These are phyloP conservation scores for Zenarchopterus dispar DNA, from an alignment of 2,797 vertebrate genomes.

Conservation along the genomic window DNA sequence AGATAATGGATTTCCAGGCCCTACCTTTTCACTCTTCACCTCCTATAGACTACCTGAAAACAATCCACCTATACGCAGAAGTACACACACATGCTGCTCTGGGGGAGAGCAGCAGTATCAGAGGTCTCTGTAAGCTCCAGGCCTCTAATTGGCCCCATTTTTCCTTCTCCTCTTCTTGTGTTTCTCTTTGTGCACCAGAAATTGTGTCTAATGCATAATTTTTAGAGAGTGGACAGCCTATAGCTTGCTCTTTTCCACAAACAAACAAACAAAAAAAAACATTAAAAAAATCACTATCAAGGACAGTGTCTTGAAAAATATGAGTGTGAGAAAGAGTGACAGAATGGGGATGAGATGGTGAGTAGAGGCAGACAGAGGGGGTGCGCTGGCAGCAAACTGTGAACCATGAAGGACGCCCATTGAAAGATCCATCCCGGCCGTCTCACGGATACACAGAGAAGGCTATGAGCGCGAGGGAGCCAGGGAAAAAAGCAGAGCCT, in stretches of 20 bases:
- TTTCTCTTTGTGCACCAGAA: slow-evolving; percentile 58
- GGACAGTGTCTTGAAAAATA: slow-evolving; percentile 42
- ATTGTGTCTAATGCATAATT: slow-evolving; percentile 58
- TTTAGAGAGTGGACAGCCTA: slow-evolving; percentile 56
- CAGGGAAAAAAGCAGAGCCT: slow-evolving; percentile 51
- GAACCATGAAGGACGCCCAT: slow-evolving; percentile 70
- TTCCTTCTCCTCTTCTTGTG: slow-evolving; percentile 65
- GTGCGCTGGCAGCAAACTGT: slow-evolving; percentile 52
- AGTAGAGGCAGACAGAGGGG: slow-evolving; percentile 52
- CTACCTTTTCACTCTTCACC: slow-evolving; percentile 51
- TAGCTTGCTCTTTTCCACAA: slow-evolving; percentile 56
- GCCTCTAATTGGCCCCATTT: slow-evolving; percentile 78
- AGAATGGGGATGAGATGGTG: slow-evolving; percentile 68
- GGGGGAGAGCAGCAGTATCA: slow-evolving; percentile 54
- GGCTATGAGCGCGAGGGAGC: slow-evolving; percentile 33
- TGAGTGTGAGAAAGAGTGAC: slow-evolving; percentile 52
- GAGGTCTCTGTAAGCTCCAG: slow-evolving; percentile 63
- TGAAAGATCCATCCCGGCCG: slow-evolving; percentile 51
- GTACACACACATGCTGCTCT: slow-evolving; percentile 28
- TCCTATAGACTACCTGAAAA: slow-evolving; percentile 43
- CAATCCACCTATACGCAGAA: slow-evolving; percentile 34
- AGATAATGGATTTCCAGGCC: slow-evolving; percentile 67
- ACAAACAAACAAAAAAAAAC: slow-evolving; percentile 57
- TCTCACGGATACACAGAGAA: slow-evolving; percentile 53
- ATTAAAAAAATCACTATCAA: slow-evolving; percentile 44